Evolutionary conservation across 2,113 vertebrate genomes (phyloP).

Genomic region (Henicopernis longicauda): DNA sequence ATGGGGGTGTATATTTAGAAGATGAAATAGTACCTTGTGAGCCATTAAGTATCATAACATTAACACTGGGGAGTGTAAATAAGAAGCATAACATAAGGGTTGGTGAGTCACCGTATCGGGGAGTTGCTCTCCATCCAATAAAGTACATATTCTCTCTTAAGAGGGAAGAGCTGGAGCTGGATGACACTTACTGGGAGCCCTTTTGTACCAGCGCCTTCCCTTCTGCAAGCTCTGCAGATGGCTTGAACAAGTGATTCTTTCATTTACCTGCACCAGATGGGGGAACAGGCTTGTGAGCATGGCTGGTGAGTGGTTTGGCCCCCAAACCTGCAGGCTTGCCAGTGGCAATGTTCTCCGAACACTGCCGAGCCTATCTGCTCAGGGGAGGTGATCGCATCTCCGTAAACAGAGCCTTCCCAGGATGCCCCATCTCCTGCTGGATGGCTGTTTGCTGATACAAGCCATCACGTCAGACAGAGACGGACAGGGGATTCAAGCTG

Average conservation of each 20-base stretch:
- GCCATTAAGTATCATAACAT: neutral
- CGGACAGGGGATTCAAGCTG: neutral
- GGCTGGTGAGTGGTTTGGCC: neutral
- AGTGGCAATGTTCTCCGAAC: neutral
- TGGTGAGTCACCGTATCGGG: neutral
- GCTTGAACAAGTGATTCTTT: neutral
- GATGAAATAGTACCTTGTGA: neutral
- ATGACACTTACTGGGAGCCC: neutral
- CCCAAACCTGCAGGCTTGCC: neutral
- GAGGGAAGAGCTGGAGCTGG: neutral
- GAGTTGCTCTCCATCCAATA: neutral
- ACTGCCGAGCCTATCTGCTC: neutral
- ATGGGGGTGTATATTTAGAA: neutral
- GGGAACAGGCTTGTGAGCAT: neutral
- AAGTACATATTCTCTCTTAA: neutral
- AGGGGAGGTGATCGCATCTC: neutral
- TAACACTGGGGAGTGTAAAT: neutral
- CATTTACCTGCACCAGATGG: neutral
- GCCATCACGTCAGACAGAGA: neutral
- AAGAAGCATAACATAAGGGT: neutral
- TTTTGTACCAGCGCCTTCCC: rapidly evolving
- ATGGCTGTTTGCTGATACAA: neutral
- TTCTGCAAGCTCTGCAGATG: neutral
- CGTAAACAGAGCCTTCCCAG: neutral
- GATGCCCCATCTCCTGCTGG: neutral